Base-by-base conservation (phyloP, 2,797 vertebrate species). In the Oryzias sinensis region DNA sequence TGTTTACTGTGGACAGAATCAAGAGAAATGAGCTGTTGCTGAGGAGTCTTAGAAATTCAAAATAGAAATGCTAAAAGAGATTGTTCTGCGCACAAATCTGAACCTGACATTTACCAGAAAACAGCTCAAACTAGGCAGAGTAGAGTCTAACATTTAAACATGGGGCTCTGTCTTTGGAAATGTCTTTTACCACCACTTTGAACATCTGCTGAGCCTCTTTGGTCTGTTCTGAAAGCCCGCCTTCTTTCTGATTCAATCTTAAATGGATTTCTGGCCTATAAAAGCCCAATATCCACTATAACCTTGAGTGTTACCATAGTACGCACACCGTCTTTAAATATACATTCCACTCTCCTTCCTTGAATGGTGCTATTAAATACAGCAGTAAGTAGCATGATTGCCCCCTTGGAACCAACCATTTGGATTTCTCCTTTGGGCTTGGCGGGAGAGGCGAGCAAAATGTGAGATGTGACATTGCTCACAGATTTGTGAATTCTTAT, bases 201-300 rank as follows among this genome's bases (percentile, higher is more conserved):
- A 56, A 41, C 54, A 25, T 61, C 43, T 51, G 33, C 17, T 20
- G 59, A 65, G 45, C 51, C 14, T 55, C 50, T 14, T 1, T 29
- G 41, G 33, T 63, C 44, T 56, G 14, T 54, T 47, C 20, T 20
- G 53, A 40, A 68, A 42, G 27, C 17, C 43, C 43, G n/a, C 70
- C 56, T 49, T 73, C 52, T 55, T 58, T 53, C 48, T 70, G 67
- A 74, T 75, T 76, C 49, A 74, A 74, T 57, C 51, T 73, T 58
- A 66, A 80, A 82, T 65, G 67, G 58, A 79, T 76, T 79, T 65
- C 49, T 70, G 54, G 49, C 2, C 46, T 58, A 29, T 69, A 72
- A 74, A 68, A 45, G 22, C 42, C 20, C 53, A 50, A 68, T 48
- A 76, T 72, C 71, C 46, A 65, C 55, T 60, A 53, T 54, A 74